These are phyloP conservation scores for Pangasius larnaudii DNA, from an alignment of 2,797 vertebrate genomes.

Conservation along the genomic window DNA sequence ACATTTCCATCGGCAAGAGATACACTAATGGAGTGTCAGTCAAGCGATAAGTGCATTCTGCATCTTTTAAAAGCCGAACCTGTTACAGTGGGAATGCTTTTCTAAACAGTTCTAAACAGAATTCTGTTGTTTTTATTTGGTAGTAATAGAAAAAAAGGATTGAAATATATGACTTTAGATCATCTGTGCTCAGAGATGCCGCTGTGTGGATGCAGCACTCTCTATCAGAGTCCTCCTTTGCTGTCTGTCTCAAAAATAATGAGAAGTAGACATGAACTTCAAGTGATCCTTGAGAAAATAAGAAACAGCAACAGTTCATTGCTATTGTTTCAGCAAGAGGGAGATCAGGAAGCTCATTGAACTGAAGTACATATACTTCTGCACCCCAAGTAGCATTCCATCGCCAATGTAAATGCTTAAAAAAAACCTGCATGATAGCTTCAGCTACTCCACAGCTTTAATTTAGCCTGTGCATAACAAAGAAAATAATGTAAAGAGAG, in stretches of 20 bases:
- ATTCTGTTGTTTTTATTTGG: background rate
- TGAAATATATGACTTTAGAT: background rate
- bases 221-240: background rate
- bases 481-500: background rate
- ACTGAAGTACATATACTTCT: background rate
- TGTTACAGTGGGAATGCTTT: background rate
- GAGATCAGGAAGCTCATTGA: constrained; percentile 30
- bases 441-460: background rate
- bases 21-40: constrained; percentile 35
- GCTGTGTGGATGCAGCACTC: background rate
- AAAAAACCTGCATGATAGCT: background rate
- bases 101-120: background rate
- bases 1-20: constrained; percentile 30
- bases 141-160: background rate
- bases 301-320: constrained; percentile 39
- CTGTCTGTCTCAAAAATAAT: background rate
- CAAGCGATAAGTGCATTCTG: background rate
- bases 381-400: background rate
- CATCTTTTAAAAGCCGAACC: background rate
- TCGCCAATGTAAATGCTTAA: background rate
- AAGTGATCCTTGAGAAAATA: constrained; percentile 20
- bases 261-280: background rate
- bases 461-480: background rate
- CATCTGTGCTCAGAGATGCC: background rate
- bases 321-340: constrained; percentile 38